Evolutionary conservation across 2,888 invertebrate species (phyloP), one percentile per base, ranked within the genome.

Genomic region (Aromia moschata): DNA sequence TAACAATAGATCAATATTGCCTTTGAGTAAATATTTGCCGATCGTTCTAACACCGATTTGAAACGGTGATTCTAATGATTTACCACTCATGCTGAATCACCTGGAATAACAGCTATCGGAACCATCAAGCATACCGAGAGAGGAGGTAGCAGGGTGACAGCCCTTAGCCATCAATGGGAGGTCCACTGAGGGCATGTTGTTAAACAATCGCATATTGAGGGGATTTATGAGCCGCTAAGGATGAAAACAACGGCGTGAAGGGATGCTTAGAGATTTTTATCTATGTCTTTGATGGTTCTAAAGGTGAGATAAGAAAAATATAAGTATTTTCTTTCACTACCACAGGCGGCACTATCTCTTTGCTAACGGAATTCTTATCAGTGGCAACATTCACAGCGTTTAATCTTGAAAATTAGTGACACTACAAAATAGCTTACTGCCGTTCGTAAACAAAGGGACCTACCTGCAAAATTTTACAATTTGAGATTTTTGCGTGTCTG

Each of bases 11-110:
- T 68, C 69, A 71, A 73, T 71, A 71, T 72, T 70, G 69, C 76
- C 77, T 79, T 79, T 79, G 77, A 76, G 79, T 77, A 78, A 80
- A 80, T 79, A 78, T 79, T 80, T 79, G 77, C 77, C 79, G 79
- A 77, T 75, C 60, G 74, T 68, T 71, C 76, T 70, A 72, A 71
- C 70, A 70, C 71, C 69, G 74, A 74, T 75, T 74, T 62, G 72
- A 64, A 71, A 75, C 73, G 74, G 74, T 74, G 76, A 77, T 77
- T 77, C 75, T 45, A 40, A 58, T 65, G 65, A 62, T 65, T 62
- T 62, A 75, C 71, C 71, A 71, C 75, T 70, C 68, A 67, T 73
- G 75, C 76, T 74, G 77, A 77, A 73, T 77, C 76, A 77, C 74
- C 68, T 66, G 69, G 72, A 67, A 30, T 51, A 49, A 37, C 49